phyloP scores from a whole-genome alignment of 2,797 vertebrate genomes.

The Peromyscus nudipes region DNA sequence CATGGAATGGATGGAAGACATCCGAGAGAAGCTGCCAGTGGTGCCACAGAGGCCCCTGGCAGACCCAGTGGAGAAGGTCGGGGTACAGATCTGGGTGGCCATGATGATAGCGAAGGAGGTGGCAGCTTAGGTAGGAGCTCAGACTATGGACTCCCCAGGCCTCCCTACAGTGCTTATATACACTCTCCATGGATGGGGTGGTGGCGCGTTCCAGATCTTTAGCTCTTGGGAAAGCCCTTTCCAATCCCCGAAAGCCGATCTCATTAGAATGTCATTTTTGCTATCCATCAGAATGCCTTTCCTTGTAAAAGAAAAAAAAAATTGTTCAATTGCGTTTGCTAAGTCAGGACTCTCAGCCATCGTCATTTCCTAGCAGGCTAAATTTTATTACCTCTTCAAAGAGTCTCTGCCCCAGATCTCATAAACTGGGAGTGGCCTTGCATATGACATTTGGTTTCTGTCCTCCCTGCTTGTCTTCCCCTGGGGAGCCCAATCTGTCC shows the following conservation, averaged over 20 bases:
- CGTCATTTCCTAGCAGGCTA: conserved; percentile 68
- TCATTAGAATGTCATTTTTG: conserved; percentile 71
- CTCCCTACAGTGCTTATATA: conserved; percentile 76
- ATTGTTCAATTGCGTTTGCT: conserved; percentile 73
- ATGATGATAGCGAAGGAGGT: conserved; percentile 46
- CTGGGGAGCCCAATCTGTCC: neutral
- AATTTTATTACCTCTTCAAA: conserved; percentile 83
- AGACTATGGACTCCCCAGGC: conserved; percentile 6
- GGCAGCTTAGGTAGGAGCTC: neutral
- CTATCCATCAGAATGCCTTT: conserved; percentile 67
- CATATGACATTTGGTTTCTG: conserved; percentile 35
- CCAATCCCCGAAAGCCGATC: conserved; percentile 58
- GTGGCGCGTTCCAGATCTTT: conserved; percentile 52
- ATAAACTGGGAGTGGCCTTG: conserved; percentile 69
- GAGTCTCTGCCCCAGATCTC: conserved; percentile 68
- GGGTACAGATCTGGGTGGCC: conserved; percentile 76
- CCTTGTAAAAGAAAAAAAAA: conserved; percentile 73
- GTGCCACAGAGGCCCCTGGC: conserved; percentile 68
- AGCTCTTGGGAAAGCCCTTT: conserved; percentile 78
- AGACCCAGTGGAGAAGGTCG: conserved; percentile 73
- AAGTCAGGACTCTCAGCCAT: conserved; percentile 75
- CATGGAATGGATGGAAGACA: conserved; percentile 69
- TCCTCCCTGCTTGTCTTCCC: neutral
- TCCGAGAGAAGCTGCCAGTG: conserved; percentile 19
- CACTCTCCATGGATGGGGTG: conserved; percentile 71